Evolutionary conservation across 1,140 invertebrate species (phyloP), one percentile per base, ranked within the genome.

Genomic region (Meloidogyne exigua): DNA sequence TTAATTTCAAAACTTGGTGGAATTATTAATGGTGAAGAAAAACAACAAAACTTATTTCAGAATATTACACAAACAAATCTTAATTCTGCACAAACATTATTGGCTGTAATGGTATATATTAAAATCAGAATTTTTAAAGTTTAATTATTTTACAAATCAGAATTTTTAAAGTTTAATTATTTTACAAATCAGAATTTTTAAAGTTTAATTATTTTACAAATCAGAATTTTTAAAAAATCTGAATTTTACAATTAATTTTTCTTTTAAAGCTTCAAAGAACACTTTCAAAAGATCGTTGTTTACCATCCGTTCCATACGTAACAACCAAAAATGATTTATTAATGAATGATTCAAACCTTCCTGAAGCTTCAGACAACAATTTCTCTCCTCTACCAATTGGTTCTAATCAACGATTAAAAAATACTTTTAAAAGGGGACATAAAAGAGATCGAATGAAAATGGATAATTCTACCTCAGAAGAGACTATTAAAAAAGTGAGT

Each of bases 321-420:
- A 83, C 81, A 4, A 83, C 84, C 32, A 82, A 82, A 67, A 82
- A 82, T 64, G 81, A 84, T 18, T 23, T 82, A n/a, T 76, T 82
- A 18, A 82, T 82, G 68, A 82, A 82, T 68, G 81, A 82, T 70
- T 83, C 81, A 12, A 83, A 84, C 42, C 84, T 82, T 66, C 81
- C 81, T 11, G 81, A 82, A 75, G 81, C 81, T 1, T 67, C 66
- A 10, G 82, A 82, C 32, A 83, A 82, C 57, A 84, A 84, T 57
- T 82, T 83, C 57, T 78, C 74, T 15, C 81, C 81, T 0, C 42
- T 84, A 21, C 82, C 79, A 12, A 82, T 82, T 23, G 75, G 80
- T 36, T 84, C 82, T 3, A 84, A 82, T 77, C 64, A 82, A 21
- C 83, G 81, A 13, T 42, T 82, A 23, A 83, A 82, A 39, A 72